Percentiles rank a stretch among this genome's conserved stretches.
Evolutionary conservation across 2,888 invertebrate genomes (phyloP).

Genomic region (Callosobruchus maculatus): DNA sequence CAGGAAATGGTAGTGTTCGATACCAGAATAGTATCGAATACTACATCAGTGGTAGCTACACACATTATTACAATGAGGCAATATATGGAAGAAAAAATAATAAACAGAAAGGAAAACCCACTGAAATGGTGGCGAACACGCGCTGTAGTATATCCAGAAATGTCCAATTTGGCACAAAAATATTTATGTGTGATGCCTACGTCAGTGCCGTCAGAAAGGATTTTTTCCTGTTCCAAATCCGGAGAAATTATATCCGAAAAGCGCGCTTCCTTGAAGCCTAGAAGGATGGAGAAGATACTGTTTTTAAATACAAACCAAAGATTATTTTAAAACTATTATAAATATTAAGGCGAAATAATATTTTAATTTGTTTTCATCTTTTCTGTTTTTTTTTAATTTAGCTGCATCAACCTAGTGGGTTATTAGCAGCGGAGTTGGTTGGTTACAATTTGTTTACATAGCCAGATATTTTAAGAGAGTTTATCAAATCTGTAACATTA

Average conservation of each 20-base stretch:
- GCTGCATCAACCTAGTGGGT: too few species aligned
- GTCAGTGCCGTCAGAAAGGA: constrained; percentile 8
- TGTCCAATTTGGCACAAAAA: constrained; percentile 8
- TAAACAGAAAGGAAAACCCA: constrained; percentile 8
- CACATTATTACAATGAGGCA: constrained; percentile 5
- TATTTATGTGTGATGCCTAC: constrained; percentile 9
- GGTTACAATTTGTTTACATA: too few species aligned
- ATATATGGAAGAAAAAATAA: constrained; percentile 7
- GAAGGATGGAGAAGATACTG: too few species aligned
- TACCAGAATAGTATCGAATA: constrained; percentile 1
- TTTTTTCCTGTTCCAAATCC: constrained; percentile 5
- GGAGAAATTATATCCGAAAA: constrained; percentile 10
- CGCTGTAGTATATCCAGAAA: constrained; percentile 5
- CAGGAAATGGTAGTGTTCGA: too few species aligned
- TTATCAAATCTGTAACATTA: too few species aligned
- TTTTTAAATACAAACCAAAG: too few species aligned
- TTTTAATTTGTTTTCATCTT: too few species aligned
- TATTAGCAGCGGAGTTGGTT: too few species aligned
- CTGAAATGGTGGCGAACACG: constrained; percentile 7
- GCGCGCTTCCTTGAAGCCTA: constrained; percentile 5
- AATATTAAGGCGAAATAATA: too few species aligned
- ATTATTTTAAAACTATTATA: too few species aligned
- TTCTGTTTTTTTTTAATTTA: too few species aligned
- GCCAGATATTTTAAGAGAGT: too few species aligned
- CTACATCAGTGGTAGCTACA: background rate